These are phyloP conservation scores for Solen grandis DNA, from an alignment of 1,140 invertebrate genomes.

Conservation along the genomic window DNA sequence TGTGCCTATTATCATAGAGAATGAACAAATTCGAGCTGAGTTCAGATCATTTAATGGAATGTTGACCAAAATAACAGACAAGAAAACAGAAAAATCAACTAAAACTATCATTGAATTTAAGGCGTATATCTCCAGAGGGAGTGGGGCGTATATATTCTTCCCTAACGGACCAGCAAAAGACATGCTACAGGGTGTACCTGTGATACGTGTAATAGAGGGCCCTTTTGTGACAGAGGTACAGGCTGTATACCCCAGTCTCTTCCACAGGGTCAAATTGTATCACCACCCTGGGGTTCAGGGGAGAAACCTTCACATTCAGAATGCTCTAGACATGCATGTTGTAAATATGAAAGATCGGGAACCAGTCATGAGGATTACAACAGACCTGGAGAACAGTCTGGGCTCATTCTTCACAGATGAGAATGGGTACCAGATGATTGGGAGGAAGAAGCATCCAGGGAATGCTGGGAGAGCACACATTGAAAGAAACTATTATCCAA, in stretches of 20 bases:
- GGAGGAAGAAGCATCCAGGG: conserved; percentile 83
- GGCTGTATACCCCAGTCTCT: conserved; percentile 86
- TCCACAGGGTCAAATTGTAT: conserved; percentile 88
- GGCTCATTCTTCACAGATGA: conserved; percentile 93
- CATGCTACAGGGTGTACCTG: conserved; percentile 71
- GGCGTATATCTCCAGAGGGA: conserved; percentile 85
- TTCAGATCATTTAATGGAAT: conserved; percentile 68
- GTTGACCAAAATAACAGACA: conserved; percentile 63
- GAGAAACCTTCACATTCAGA: conserved; percentile 71
- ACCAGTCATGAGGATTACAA: conserved; percentile 93
- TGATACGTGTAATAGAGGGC: conserved; percentile 86
- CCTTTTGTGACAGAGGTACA: conserved; percentile 87
- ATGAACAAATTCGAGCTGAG: conserved; percentile 64
- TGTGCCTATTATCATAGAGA: conserved; percentile 66
- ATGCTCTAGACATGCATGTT: conserved; percentile 67
- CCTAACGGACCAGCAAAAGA: conserved; percentile 86
- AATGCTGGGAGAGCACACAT: conserved; percentile 93
- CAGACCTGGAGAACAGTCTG: conserved; percentile 85
- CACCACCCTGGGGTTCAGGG: conserved; percentile 69
- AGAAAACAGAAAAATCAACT: conserved; percentile 64
- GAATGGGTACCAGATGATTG: conserved; percentile 95
- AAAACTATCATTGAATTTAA: conserved; percentile 86
- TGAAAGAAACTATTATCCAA: conserved; percentile 98
- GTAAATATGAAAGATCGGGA: conserved; percentile 86
- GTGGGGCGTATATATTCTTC: conserved; percentile 97